A percentile compares a stretch with the other conserved stretches of the same genome.
phyloP scores from a whole-genome alignment of 1,140 invertebrate species.

The Drosophila repletoides region DNA sequence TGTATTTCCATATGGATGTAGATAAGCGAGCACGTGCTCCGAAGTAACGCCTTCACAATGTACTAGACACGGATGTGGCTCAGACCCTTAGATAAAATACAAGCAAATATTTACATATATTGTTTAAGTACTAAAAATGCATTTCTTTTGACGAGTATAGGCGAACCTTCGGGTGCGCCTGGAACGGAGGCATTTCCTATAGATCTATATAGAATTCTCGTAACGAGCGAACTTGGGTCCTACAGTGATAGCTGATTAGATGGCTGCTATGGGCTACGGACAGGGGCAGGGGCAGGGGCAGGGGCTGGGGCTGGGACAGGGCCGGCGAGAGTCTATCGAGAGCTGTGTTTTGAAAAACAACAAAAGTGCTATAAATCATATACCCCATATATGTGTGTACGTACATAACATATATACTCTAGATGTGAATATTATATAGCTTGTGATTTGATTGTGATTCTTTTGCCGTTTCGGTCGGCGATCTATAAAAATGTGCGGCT shows the following conservation, averaged over 20 bases:
- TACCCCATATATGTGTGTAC: slow-evolving; percentile 29
- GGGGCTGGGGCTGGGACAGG: slow-evolving; percentile 1
- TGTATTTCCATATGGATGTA: background rate
- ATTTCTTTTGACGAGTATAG: background rate
- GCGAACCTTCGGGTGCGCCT: slow-evolving; percentile 7
- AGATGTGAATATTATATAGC: slow-evolving; percentile 27
- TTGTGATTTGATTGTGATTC: slow-evolving; percentile 55
- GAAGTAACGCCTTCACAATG: background rate
- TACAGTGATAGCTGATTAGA: slow-evolving; percentile 51
- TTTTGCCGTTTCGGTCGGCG: slow-evolving; percentile 33
- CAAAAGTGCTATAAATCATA: slow-evolving; percentile 71
- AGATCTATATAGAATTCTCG: background rate
- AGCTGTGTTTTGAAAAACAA: slow-evolving; percentile 65
- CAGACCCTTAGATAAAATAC: slow-evolving; percentile 16
- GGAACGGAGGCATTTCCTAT: slow-evolving; percentile 16
- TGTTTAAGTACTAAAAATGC: background rate
- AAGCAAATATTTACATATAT: background rate
- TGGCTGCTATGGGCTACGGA: too few species aligned
- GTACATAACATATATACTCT: slow-evolving; percentile 1
- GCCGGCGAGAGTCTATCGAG: slow-evolving; percentile 7
- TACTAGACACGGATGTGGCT: slow-evolving; percentile 13
- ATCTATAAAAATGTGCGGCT: slow-evolving; percentile 62
- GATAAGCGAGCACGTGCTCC: slow-evolving; percentile 26
- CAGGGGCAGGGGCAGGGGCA: background rate
- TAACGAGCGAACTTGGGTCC: slow-evolving; percentile 2